Base-by-base conservation (phyloP, 2,888 invertebrate species). In the Phyllotreta striolata region DNA sequence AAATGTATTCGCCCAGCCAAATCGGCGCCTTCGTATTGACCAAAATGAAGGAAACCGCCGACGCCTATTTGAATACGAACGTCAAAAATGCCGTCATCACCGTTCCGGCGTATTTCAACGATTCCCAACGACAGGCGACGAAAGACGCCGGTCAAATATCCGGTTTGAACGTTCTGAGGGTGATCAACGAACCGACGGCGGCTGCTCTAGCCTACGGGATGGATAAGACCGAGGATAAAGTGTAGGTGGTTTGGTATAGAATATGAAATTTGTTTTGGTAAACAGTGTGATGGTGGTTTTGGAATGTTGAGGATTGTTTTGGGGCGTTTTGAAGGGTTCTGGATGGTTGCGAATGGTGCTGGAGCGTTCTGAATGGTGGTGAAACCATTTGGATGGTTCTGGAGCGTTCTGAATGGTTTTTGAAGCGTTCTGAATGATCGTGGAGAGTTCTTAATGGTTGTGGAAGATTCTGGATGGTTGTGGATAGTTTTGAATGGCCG, bases 101-200 rank as follows among this genome's bases (percentile, higher is more conserved):
- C 0, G 98, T 99, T 0, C 99, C 98, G 0, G 98, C 98, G 3
- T 99, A 99, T 83, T 99, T 98, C 84, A 99, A 99, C 79, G 98
- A 99, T 81, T 98, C 98, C 0, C 98, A 99, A 83, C 86, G 98
- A 80, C 98, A 98, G 84, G 98, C 98, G 5, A 98, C 98, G 1
- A 98, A 98, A 83, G 98, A 98, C 86, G 98, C 98, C 63, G 98
- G 98, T 69, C 97, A 98, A 83, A 99, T 99, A 79, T 83, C 99
- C 39, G 98, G 98, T 3, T 84, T 99, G 72, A 98, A 98, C 80
- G 98, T 99, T 1, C 84, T 98, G 67, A 87, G 99, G 76, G 98
- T 99, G 3, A 98, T 99, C 79, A 99, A 99, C 83, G 98, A 99
- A 80, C 98, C 99, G 0, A 99, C 99, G 0, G 98, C 98, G 37